A percentile compares a stretch with the other conserved stretches of the same genome.
phyloP scores from a whole-genome alignment of 1,140 invertebrate species.

The Muscidifurax raptorellus region DNA sequence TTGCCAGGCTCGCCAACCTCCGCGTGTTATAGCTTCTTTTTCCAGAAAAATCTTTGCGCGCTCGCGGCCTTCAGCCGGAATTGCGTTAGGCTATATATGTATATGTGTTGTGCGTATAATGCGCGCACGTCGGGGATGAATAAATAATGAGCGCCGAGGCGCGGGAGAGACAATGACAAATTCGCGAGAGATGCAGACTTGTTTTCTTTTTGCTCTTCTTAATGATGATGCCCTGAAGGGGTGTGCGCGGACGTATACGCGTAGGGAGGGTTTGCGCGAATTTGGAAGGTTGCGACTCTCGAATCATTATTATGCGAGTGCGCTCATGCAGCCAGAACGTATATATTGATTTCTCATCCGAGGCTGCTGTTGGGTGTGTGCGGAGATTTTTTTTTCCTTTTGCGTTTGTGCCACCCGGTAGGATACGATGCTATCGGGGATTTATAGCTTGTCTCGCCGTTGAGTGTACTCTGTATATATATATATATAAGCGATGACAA shows the following conservation, averaged over 20 bases:
- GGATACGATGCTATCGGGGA: too few species aligned
- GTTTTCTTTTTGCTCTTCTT: neutral
- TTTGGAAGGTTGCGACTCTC: neutral
- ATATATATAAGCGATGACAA: too few species aligned
- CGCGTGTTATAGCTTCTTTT: neutral
- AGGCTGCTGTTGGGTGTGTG: too few species aligned
- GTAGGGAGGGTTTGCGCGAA: neutral
- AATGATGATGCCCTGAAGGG: too few species aligned
- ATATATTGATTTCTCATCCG: slow-evolving; percentile 14
- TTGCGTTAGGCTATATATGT: neutral
- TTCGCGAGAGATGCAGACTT: neutral
- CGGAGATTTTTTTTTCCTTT: too few species aligned
- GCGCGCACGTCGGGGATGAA: neutral
- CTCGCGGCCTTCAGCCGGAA: neutral
- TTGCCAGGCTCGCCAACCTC: slow-evolving; percentile 22
- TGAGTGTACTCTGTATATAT: too few species aligned
- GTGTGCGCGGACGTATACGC: too few species aligned
- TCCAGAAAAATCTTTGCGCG: slow-evolving; percentile 22
- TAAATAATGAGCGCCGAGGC: neutral
- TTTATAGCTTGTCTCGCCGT: neutral
- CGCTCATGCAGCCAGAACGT: neutral
- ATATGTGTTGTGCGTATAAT: too few species aligned
- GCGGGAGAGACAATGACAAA: neutral
- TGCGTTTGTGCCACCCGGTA: too few species aligned
- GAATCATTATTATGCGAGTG: neutral